Evolutionary conservation across 2,113 vertebrate genomes (phyloP).

Genomic region (Oxygymnocypris stewartii): DNA sequence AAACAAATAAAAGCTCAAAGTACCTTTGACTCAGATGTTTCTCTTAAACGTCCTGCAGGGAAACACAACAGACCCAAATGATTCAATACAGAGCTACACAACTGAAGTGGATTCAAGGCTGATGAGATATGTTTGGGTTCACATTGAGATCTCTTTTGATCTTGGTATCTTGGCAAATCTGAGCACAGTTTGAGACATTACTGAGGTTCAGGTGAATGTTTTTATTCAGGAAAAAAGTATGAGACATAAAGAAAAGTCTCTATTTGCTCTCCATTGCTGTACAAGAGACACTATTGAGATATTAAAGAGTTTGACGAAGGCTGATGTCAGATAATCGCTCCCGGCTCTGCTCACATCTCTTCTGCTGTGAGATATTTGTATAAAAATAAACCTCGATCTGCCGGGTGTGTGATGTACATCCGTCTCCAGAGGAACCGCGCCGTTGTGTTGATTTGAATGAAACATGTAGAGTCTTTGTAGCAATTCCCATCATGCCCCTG

Average conservation of each 20-base stretch:
- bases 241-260: not conserved
- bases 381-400: slow-evolving; percentile 38
- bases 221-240: not conserved
- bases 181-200: not conserved
- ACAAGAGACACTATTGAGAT: slow-evolving; percentile 19
- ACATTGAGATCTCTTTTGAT: not conserved
- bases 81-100: no score
- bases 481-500: no score
- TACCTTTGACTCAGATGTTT: not conserved
- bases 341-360: slow-evolving; percentile 16
- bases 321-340: slow-evolving; percentile 44
- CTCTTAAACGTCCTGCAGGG: not conserved
- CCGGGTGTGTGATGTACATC: slow-evolving; percentile 29
- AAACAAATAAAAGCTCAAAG: not conserved
- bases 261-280: not conserved
- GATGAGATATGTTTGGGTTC: not conserved
- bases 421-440: slow-evolving; percentile 31
- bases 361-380: slow-evolving; percentile 28
- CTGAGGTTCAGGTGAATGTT: not conserved
- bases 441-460: slow-evolving; percentile 41
- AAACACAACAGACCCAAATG: not conserved
- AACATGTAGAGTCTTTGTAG: no score
- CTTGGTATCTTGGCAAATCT: not conserved
- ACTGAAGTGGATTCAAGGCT: not conserved
- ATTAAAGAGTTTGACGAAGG: slow-evolving; percentile 23